These are phyloP conservation scores for Gymnodraco acuticeps DNA, from an alignment of 2,797 vertebrate species.

Conservation along the genomic window DNA sequence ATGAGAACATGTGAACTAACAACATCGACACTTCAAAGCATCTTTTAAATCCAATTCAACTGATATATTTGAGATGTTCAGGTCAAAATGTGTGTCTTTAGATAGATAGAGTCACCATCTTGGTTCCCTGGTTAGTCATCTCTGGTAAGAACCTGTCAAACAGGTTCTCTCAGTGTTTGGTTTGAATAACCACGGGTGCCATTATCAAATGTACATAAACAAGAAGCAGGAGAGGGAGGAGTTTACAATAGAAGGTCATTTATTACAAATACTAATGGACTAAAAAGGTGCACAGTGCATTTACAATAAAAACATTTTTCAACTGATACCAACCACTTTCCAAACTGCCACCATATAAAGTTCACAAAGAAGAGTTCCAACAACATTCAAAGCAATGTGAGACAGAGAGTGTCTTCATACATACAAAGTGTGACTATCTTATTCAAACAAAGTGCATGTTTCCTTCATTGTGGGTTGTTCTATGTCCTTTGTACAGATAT, in stretches of 20 bases:
- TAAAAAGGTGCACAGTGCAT: not conserved
- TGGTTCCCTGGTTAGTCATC: conserved; percentile 9
- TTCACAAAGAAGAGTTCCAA: not conserved
- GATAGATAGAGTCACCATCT: conserved; percentile 21
- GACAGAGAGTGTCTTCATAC: not conserved
- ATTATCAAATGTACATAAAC: conserved; percentile 25
- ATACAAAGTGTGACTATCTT: not conserved
- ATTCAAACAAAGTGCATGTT: conserved; percentile 40
- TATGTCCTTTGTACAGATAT: not conserved
- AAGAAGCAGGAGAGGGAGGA: not conserved
- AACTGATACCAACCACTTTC: not conserved
- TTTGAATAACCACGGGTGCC: conserved; percentile 12
- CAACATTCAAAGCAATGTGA: not conserved
- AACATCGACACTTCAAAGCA: not conserved
- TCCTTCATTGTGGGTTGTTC: conserved; percentile 41
- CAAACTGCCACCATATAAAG: not conserved
- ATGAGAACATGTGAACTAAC: not conserved
- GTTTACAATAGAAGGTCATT: conserved; percentile 1
- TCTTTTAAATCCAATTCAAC: not conserved
- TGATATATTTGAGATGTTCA: not conserved
- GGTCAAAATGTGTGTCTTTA: not conserved
- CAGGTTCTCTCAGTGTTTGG: conserved; percentile 58
- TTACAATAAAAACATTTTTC: not conserved
- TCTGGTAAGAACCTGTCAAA: conserved; percentile 49
- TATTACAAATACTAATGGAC: conserved; percentile 4